Evolutionary conservation across 2,113 vertebrate genomes (phyloP), one percentile per base, ranked within the genome.

Genomic region (Carassius auratus): DNA sequence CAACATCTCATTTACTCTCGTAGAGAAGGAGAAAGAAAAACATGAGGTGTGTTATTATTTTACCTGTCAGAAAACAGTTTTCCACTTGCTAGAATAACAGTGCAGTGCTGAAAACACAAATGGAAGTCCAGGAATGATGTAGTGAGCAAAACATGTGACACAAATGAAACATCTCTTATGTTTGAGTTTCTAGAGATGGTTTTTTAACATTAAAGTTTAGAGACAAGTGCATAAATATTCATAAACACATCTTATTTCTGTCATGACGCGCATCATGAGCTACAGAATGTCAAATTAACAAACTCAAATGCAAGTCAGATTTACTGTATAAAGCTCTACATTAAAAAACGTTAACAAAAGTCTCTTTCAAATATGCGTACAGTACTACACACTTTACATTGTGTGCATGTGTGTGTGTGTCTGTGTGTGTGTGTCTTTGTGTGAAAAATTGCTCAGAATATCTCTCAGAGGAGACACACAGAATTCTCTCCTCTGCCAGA

Each of bases 1-100:
- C 50, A 71, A 10, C 15, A 9, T 71, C n/a, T 82, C 38, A 5
- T 76, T 71, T 50, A 26, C 79, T 66, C 62, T 69, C 15, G 17
- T 15, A 68, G 68, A 71, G 68, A 71, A 71, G 10, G 36, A 71
- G 36, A 42, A 71, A 71, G 68, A 42, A 71, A 71, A 71, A 71
- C 68, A 71, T 42, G 68, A 71, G 33, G 33, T 12, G 38, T 71
- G 9, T 42, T 71, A 42, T 69, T 71, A 42, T 71, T 42, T 42
- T 12, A 71, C 8, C 36, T 21, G 68, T 42, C 68, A 38, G 36
- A 42, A 71, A 4, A 38, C 36, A 42, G 2, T 71, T 71, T n/a
- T 71, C 68, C 68, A 71, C 68, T 5, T 2, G 68, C 21, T 71
- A 10, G 36, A 71, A 21, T 71, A 42, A 71, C 12, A 71, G 68